Conservation (phyloP, 1,140 invertebrate species). For the Anastatus disparis region DNA sequence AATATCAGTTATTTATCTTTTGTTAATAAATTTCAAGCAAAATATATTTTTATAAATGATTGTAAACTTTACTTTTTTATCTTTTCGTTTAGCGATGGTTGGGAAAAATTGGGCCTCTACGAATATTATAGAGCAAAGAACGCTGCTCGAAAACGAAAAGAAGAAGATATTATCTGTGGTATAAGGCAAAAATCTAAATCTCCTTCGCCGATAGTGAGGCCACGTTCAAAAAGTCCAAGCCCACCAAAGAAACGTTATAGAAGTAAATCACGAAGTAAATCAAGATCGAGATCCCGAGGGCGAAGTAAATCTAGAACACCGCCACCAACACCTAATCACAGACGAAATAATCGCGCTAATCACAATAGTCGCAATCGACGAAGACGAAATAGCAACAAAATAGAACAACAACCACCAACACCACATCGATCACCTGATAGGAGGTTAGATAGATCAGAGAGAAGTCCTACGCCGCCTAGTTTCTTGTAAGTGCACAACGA, state of each 20-base stretch:
- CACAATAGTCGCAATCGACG: conserved; percentile 58
- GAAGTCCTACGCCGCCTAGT: conserved; percentile 83
- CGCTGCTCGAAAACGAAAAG: conserved; percentile 87
- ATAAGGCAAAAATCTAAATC: conserved; percentile 77
- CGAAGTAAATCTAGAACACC: conserved; percentile 70
- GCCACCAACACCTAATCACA: conserved; percentile 63
- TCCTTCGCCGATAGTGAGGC: conserved; percentile 75
- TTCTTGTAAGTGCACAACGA: conserved; percentile 82
- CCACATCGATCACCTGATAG: conserved; percentile 58
- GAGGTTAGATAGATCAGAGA: conserved; percentile 62
- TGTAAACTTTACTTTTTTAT: background rate
- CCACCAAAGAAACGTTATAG: conserved; percentile 79
- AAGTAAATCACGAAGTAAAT: conserved; percentile 70
- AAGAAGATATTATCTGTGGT: conserved; percentile 82
- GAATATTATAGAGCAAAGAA: conserved; percentile 98
- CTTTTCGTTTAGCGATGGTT: conserved; percentile 84
- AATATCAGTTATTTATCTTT: no score
- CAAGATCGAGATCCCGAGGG: conserved; percentile 67
- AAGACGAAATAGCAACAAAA: conserved; percentile 62
- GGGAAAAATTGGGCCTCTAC: conserved; percentile 96
- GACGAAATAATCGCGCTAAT: conserved; percentile 48
- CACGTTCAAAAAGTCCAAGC: conserved; percentile 77
- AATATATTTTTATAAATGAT: no score
- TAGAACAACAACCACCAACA: conserved; percentile 27
- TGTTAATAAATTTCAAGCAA: no score